These are phyloP conservation scores for Rhamnusium bicolor DNA, from an alignment of 2,888 invertebrate genomes.

Conservation along the genomic window DNA sequence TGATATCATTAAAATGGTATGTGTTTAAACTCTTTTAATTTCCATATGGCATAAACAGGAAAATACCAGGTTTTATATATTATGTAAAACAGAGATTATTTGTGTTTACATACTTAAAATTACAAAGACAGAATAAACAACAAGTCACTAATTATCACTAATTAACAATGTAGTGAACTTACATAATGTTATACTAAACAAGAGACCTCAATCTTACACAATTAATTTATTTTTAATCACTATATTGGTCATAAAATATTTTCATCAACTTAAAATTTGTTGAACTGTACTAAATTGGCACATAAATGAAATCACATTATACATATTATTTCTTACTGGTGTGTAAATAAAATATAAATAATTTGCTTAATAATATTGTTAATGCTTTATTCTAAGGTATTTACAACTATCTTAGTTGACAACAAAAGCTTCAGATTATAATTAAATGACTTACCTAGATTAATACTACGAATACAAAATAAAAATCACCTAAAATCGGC, in stretches of 20 bases:
- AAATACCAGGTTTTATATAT: neutral
- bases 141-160: neutral
- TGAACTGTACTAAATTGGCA: slow-evolving; percentile 11
- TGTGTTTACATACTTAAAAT: neutral
- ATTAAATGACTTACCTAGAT: neutral
- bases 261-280: neutral
- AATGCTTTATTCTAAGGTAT: neutral
- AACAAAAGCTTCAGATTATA: neutral
- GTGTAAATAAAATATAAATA: neutral
- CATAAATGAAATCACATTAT: slow-evolving; percentile 16
- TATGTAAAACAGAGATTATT: neutral
- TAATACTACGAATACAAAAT: neutral
- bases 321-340: neutral
- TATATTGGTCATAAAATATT: neutral
- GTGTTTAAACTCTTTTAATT: neutral
- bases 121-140: neutral
- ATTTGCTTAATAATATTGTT: neutral
- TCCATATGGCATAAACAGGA: neutral
- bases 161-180: neutral
- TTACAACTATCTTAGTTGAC: neutral
- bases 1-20: neutral
- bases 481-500: neutral
- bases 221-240: neutral
- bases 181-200: neutral
- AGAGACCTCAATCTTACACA: neutral